phyloP scores from a whole-genome alignment of 2,888 invertebrate genomes.

The Melinopterus prodromus region DNA sequence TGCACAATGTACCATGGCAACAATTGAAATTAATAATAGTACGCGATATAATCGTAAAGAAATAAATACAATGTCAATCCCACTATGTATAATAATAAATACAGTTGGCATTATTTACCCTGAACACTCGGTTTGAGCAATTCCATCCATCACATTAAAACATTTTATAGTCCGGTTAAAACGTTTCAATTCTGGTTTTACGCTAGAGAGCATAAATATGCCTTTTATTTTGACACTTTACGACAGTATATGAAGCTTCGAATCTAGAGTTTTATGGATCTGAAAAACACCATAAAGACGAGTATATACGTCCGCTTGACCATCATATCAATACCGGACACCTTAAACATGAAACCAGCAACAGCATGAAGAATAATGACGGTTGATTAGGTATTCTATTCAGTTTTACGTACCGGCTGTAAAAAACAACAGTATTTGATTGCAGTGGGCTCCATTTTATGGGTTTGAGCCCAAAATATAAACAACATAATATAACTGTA shows the following conservation, averaged over 20 bases:
- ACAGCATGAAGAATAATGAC: too few species aligned
- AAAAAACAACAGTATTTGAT: too few species aligned
- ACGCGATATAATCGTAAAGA: background rate
- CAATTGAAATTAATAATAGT: background rate
- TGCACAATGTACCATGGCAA: background rate
- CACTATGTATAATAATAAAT: background rate
- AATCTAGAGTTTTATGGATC: background rate
- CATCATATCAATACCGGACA: too few species aligned
- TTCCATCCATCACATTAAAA: background rate
- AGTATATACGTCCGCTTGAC: background rate
- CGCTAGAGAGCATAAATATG: background rate
- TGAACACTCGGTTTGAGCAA: background rate
- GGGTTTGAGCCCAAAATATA: too few species aligned
- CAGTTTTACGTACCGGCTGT: too few species aligned
- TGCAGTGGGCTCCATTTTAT: too few species aligned
- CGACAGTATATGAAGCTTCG: background rate
- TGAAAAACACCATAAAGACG: background rate
- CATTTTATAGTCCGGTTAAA: background rate
- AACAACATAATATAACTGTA: too few species aligned
- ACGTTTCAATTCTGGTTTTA: background rate
- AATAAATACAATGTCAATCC: background rate
- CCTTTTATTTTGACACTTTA: background rate
- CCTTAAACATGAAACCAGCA: too few species aligned
- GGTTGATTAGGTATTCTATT: too few species aligned
- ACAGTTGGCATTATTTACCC: background rate